Evolutionary conservation across 2,113 vertebrate species (phyloP).

Genomic region (Oryzias melastigma): DNA sequence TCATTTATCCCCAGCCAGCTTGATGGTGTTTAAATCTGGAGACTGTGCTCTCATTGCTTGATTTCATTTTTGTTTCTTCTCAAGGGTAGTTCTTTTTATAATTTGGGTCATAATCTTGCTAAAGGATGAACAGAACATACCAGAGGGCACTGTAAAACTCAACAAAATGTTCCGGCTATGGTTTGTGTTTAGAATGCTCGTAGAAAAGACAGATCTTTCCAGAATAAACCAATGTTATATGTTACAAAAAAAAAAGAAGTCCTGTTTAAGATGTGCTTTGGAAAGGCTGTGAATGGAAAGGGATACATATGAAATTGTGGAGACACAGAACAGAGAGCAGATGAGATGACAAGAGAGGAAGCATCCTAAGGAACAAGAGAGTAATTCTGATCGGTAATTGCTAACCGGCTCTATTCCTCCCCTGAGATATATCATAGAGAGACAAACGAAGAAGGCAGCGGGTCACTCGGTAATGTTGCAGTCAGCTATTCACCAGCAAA

Average conservation of each 20-base stretch:
- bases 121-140: no score
- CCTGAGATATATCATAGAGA: slow-evolving; percentile 51
- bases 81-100: no score
- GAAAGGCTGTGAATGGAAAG: slow-evolving; percentile 20
- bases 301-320: slow-evolving; percentile 23
- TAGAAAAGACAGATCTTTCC: slow-evolving; percentile 29
- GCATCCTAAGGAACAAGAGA: slow-evolving; percentile 20
- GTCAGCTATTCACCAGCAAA: slow-evolving; percentile 50
- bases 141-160: no score
- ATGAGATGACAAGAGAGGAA: slow-evolving; percentile 30
- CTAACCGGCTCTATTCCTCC: slow-evolving; percentile 44
- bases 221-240: slow-evolving; percentile 13
- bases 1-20: no score
- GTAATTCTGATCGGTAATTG: slow-evolving; percentile 63
- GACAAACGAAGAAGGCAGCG: slow-evolving; percentile 56
- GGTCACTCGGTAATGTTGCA: slow-evolving; percentile 38
- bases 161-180: no score
- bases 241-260: slow-evolving; percentile 3
- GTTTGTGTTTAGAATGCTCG: no score
- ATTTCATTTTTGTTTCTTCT: no score
- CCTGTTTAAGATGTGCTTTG: slow-evolving; percentile 5
- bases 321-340: slow-evolving; percentile 19
- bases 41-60: no score
- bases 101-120: no score
- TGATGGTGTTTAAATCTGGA: no score